Conservation (phyloP, 2,113 vertebrate genomes). For the Coptodon bakossiorum region DNA sequence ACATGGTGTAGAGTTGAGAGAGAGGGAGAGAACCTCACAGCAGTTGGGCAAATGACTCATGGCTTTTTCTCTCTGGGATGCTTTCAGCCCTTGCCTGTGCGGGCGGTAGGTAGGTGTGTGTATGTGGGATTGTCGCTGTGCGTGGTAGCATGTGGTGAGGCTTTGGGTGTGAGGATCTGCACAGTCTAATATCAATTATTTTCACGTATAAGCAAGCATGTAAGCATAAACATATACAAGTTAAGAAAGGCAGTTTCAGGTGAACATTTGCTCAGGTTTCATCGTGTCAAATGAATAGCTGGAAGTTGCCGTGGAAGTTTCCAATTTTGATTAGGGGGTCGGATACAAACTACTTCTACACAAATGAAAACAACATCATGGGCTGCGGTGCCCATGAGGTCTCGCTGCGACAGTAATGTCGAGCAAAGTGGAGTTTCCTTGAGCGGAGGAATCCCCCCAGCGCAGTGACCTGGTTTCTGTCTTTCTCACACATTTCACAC, state of each 20-base stretch:
- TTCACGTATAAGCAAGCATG: not conserved
- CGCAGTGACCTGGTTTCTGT: slow-evolving; percentile 27
- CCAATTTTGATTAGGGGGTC: not conserved
- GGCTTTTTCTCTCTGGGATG: slow-evolving; percentile 19
- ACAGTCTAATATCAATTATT: not conserved
- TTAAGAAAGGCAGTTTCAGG: not conserved
- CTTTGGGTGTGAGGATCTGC: not conserved
- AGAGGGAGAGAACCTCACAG: slow-evolving; percentile 46
- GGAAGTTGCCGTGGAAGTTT: not conserved
- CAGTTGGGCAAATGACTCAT: slow-evolving; percentile 50
- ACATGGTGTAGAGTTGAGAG: slow-evolving; percentile 24
- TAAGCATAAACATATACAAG: not conserved
- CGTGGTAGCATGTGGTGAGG: slow-evolving; percentile 37
- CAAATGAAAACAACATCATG: not conserved
- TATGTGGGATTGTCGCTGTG: slow-evolving; percentile 21
- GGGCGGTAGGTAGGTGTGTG: slow-evolving; percentile 28
- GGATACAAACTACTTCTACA: not conserved
- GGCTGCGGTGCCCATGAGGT: slow-evolving; percentile 8
- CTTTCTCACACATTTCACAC: not conserved
- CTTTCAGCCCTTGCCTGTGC: slow-evolving; percentile 11
- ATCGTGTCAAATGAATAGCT: not conserved
- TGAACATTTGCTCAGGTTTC: not conserved
- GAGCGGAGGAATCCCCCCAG: slow-evolving; percentile 51
- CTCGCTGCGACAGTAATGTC: not conserved
- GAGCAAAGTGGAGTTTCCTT: slow-evolving; percentile 59